Conservation (phyloP, 1,140 invertebrate species). For the Trypoxylus dichotomus region DNA sequence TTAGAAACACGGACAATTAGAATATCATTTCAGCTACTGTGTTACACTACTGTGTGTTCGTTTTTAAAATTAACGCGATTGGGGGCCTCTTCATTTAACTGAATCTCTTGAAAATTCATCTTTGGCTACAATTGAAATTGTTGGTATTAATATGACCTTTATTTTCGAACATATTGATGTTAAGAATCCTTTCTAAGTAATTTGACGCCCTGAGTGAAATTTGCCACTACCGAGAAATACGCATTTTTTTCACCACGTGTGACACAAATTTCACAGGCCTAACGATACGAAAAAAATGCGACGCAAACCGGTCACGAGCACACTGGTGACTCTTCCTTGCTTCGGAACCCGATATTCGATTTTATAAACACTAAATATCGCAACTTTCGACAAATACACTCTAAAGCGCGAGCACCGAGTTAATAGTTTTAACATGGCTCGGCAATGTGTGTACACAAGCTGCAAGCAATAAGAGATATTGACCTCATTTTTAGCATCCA, state of each 20-base stretch:
- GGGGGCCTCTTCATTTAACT: too few species aligned
- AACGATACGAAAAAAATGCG: background rate
- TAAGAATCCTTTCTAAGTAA: background rate
- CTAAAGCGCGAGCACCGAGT: background rate
- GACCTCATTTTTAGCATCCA: constrained; percentile 2
- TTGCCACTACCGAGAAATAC: background rate
- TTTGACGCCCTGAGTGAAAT: background rate
- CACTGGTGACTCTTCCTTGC: background rate
- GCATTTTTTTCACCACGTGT: constrained; percentile 10
- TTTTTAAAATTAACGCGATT: too few species aligned
- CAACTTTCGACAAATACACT: constrained; percentile 9
- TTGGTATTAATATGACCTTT: background rate
- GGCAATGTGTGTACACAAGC: constrained; percentile 1
- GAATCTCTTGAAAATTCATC: too few species aligned
- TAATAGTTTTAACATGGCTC: background rate
- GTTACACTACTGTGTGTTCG: too few species aligned
- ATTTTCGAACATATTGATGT: background rate
- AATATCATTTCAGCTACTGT: too few species aligned
- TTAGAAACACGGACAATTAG: too few species aligned
- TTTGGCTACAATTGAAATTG: too few species aligned
- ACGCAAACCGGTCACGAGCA: background rate
- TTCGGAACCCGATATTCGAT: background rate
- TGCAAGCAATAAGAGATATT: constrained; percentile 15
- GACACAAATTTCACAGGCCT: background rate
- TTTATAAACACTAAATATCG: background rate